Base-by-base conservation (phyloP, 2,113 vertebrate species). In the Perccottus glenii region DNA sequence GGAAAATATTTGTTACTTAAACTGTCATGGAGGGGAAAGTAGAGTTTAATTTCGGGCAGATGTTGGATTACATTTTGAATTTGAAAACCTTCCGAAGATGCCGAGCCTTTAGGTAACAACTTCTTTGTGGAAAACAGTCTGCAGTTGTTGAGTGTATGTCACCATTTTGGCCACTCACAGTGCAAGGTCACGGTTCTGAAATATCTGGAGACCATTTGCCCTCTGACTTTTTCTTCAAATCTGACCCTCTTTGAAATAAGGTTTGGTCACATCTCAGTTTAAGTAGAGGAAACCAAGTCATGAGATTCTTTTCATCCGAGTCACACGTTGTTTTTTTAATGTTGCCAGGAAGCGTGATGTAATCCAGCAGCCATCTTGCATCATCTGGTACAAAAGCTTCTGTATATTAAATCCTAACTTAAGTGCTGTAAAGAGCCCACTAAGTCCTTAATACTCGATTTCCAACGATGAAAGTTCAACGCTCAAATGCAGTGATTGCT, bases 381-480 rank as follows among this genome's bases (percentile, higher is more conserved):
- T 84, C 85, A 81, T 83, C 67, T 81, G 81, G 77, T 74, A 74
- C 48, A 0, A 8, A 3, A 44, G 64, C 47, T 53, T 63, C 56
- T 74, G 69, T 53, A 15, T 64, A 77, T 80, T 78, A 78, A 80
- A 78, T 50, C 58, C 53, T 40, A 70, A 44, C 43, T 67, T 11
- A 9, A 69, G 16, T 9, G 45, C 16, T 73, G 59, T 66, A 57
- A 75, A 78, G 44, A n/a, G 32, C 60, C 58, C 16, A 3, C 47
- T 58, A 67, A 80, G 60, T 11, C 51, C 45, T 62, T 14, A 61
- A 78, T 58, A 64, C 60, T 77, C 47, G 58, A 78, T 72, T 82
- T 70, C 68, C 45, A 64, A 52, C 32, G 59, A 80, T 70, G 64
- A 73, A 66, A 82, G 60, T 62, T 62, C 27, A 66, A 62, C 33